Evolutionary conservation across 2,888 invertebrate species (phyloP), one percentile per base, ranked within the genome.

Genomic region (Caenorhabditis angaria): DNA sequence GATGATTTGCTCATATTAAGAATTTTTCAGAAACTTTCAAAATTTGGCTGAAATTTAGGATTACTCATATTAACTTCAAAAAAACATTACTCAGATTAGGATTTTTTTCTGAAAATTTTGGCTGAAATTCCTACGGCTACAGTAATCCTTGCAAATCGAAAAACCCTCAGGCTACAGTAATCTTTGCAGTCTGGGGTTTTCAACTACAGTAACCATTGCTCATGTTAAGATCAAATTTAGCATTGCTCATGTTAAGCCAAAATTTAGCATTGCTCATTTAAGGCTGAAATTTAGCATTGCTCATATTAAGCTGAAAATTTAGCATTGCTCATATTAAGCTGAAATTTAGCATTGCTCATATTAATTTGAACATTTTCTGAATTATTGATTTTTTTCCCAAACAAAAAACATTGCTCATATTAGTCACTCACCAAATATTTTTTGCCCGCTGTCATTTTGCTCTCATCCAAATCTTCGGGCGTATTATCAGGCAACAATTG

Each of bases 401-500:
- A 20, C 12, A 20, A 22, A 41, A 4, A 65, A 50, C 25, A 59
- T 12, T 32, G 32, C 32, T 12, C 66, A 74, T 22, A n/a, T n/a
- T n/a, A n/a, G n/a, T n/a, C n/a, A n/a, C 64, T 77, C 5, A 80
- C 75, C 74, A 76, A 60, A 61, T 80, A 80, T 35, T 80, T 80
- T 50, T 70, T 75, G 18, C 72, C 76, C 10, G 66, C 57, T 0
- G 63, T 59, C 24, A 77, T 55, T 12, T 68, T 59, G 5, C 61
- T 65, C 12, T 76, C 64, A 28, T 70, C 61, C 24, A 72, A 12
- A 35, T 73, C 57, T 20, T 76, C 61, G 5, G 79, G 80, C 0
- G 67, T 69, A 62, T 82, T 84, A 32, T 80, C 82, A 10, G 97
- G 97, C 87, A 99, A 94, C 67, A 97, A 91, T 89, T 97, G 97